phyloP scores from a whole-genome alignment of 2,888 invertebrate species.

The Pelosia muscerda region DNA sequence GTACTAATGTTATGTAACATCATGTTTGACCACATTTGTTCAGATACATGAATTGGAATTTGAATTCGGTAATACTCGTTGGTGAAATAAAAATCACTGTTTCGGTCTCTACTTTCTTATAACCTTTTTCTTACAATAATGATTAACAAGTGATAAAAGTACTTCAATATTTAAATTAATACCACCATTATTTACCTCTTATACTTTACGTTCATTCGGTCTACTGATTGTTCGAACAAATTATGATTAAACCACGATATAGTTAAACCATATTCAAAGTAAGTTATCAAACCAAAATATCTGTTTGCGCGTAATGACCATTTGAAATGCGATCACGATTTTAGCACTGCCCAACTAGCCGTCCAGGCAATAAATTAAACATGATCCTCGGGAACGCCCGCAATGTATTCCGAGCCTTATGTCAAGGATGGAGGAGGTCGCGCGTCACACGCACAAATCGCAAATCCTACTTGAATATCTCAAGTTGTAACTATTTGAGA shows the following conservation, averaged over 20 bases:
- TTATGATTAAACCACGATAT: not conserved
- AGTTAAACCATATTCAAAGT: not conserved
- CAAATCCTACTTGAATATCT: conserved; percentile 68
- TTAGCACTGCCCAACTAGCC: conserved; percentile 46
- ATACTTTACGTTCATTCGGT: too few relatives aligned
- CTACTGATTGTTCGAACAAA: too few relatives aligned
- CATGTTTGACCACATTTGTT: too few relatives aligned
- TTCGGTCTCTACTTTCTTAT: too few relatives aligned
- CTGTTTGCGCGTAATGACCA: conserved; percentile 25
- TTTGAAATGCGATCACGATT: conserved; percentile 51
- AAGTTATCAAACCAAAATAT: conserved; percentile 7
- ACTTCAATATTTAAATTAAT: too few relatives aligned
- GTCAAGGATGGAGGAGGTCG: conserved; percentile 40
- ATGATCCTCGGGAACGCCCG: conserved; percentile 46
- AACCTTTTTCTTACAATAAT: too few relatives aligned
- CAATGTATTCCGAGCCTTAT: conserved; percentile 53
- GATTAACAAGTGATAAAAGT: too few relatives aligned
- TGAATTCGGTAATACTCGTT: too few relatives aligned
- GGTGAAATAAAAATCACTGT: too few relatives aligned
- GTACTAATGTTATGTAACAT: too few relatives aligned
- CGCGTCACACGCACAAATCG: conserved; percentile 51
- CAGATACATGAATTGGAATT: too few relatives aligned
- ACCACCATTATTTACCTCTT: too few relatives aligned
- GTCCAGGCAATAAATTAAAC: conserved; percentile 52
- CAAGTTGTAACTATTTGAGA: conserved; percentile 71